These are phyloP conservation scores for Labeo calbasu DNA, from an alignment of 2,797 vertebrate species.

Conservation along the genomic window DNA sequence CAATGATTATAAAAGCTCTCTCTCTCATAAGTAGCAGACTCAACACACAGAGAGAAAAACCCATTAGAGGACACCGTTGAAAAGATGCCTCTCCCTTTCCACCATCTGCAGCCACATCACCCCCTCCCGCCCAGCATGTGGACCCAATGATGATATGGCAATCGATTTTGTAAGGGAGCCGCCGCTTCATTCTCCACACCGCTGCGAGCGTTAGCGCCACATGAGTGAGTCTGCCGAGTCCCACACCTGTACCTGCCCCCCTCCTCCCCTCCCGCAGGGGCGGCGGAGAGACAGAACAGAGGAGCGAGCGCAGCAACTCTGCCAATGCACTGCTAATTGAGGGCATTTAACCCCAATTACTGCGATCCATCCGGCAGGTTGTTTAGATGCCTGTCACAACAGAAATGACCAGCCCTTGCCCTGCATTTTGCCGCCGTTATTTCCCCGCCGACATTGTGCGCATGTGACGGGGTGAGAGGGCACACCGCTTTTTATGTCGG, in stretches of 20 bases:
- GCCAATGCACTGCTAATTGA: conserved; percentile 54
- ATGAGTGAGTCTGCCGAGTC: conserved; percentile 43
- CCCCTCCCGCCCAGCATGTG: conserved; percentile 40
- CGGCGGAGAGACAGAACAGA: conserved; percentile 17
- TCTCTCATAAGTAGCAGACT: conserved; percentile 33
- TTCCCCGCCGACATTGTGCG: neutral
- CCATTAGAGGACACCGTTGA: conserved; percentile 34
- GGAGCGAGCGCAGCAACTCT: neutral
- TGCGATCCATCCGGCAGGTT: conserved; percentile 50
- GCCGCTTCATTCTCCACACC: conserved; percentile 58
- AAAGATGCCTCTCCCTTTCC: conserved; percentile 34
- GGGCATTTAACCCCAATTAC: conserved; percentile 63
- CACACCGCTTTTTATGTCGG: neutral
- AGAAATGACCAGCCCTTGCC: conserved; percentile 52
- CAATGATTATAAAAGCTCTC: conserved; percentile 49
- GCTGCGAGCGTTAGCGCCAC: conserved; percentile 48
- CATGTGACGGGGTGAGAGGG: conserved; percentile 28
- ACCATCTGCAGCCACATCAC: conserved; percentile 43
- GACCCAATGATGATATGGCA: conserved; percentile 52
- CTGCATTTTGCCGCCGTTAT: conserved; percentile 32
- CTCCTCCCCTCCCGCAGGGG: conserved; percentile 21
- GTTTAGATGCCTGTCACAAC: conserved; percentile 46
- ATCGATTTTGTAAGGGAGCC: conserved; percentile 59
- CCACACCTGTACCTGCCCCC: conserved; percentile 40
- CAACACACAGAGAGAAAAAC: conserved; percentile 39